Evolutionary conservation across 2,888 invertebrate species (phyloP).

Genomic region (Hyposoter didymator): DNA sequence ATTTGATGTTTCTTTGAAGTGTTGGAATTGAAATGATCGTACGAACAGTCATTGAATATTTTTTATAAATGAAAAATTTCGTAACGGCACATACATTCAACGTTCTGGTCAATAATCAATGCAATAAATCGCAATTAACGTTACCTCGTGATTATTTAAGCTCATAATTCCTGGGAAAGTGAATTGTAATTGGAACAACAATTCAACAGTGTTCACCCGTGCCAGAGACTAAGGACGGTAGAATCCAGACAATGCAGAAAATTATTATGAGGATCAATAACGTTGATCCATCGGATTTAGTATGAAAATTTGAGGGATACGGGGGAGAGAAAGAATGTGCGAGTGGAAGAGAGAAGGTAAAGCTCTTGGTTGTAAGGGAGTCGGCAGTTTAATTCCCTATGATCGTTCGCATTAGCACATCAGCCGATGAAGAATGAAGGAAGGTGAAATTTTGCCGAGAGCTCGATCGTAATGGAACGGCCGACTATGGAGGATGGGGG

Average conservation of each 20-base stretch:
- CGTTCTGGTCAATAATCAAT: not conserved
- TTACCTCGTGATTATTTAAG: not conserved
- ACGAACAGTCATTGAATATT: not conserved
- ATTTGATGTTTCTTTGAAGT: not conserved
- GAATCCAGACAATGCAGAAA: constrained; percentile 20
- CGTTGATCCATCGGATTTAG: constrained; percentile 7
- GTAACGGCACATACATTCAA: not conserved
- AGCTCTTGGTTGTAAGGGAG: constrained; percentile 59
- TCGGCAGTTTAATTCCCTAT: constrained; percentile 79
- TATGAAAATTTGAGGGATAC: constrained; percentile 42
- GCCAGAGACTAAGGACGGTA: not conserved
- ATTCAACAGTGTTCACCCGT: constrained; percentile 8
- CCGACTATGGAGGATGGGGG: constrained; percentile 32
- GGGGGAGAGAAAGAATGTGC: not conserved
- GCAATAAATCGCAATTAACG: not conserved
- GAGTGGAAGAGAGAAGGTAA: constrained; percentile 32
- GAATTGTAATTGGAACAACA: constrained; percentile 5
- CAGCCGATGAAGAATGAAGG: constrained; percentile 55
- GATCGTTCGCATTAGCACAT: constrained; percentile 74
- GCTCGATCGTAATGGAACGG: constrained; percentile 8
- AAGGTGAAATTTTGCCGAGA: constrained; percentile 36
- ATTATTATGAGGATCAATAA: constrained; percentile 34
- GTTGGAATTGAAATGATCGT: not conserved
- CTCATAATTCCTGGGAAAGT: constrained; percentile 3
- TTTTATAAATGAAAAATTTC: not conserved